Evolutionary conservation across 2,113 vertebrate species (phyloP).

Genomic region (Pseudorasbora parva): DNA sequence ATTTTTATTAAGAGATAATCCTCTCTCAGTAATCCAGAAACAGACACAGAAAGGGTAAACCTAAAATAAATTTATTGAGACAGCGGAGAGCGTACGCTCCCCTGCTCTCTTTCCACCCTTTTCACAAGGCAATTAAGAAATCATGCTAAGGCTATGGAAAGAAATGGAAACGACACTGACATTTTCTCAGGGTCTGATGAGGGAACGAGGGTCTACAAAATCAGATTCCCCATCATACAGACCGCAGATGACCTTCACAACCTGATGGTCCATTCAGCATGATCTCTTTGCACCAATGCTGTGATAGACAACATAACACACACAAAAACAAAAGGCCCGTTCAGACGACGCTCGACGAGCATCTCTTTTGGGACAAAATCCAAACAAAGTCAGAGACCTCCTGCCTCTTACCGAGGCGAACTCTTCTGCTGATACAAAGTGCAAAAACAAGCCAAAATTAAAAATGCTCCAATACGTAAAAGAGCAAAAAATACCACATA

Average conservation of each 20-base stretch:
- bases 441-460: constrained; percentile 67
- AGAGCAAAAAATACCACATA: constrained; percentile 20
- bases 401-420: constrained; percentile 71
- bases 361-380: constrained; percentile 28
- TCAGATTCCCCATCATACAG: constrained; percentile 43
- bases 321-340: constrained; percentile 18
- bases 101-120: constrained; percentile 59
- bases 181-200: constrained; percentile 72
- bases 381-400: constrained; percentile 60
- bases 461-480: constrained; percentile 10
- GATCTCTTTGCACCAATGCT: constrained; percentile 24
- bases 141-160: constrained; percentile 90
- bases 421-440: constrained; percentile 34
- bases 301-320: constrained; percentile 17
- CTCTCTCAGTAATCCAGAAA: constrained; percentile 11
- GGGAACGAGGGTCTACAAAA: constrained; percentile 55
- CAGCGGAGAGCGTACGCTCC: constrained; percentile 62
- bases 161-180: constrained; percentile 70
- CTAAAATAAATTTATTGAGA: constrained; percentile 89
- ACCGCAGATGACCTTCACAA: constrained; percentile 64
- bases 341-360: constrained; percentile 38
- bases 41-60: constrained; percentile 68
- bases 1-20: constrained; percentile 10
- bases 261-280: constrained; percentile 61
- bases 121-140: constrained; percentile 81